Conservation (phyloP, 1,140 invertebrate genomes). For the Ceratoteleas bidentatus region DNA sequence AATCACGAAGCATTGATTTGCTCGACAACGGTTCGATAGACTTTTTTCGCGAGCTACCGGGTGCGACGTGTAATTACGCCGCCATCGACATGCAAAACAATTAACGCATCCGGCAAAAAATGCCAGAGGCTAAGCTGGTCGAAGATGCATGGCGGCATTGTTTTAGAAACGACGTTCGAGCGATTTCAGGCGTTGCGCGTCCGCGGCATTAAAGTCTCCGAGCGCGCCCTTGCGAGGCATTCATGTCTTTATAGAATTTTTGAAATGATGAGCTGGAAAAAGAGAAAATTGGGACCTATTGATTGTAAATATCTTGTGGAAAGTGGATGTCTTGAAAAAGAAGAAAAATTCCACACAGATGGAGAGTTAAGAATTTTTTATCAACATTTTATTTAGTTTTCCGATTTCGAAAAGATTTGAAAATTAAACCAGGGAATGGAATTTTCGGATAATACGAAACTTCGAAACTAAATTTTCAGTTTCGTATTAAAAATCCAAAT, state of each 20-base stretch:
- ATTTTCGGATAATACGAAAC: too few species aligned
- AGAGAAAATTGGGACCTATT: too few species aligned
- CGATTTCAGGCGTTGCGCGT: too few species aligned
- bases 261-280: not conserved
- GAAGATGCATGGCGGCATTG: conserved; percentile 49
- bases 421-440: too few species aligned
- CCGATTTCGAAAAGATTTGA: too few species aligned
- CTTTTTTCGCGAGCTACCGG: conserved; percentile 13
- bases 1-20: conserved; percentile 7
- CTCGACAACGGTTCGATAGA: not conserved
- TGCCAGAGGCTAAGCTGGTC: conserved; percentile 16
- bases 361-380: not conserved
- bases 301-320: too few species aligned
- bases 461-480: too few species aligned
- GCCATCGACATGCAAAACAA: conserved; percentile 43
- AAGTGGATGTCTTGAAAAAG: too few species aligned
- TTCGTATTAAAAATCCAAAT: too few species aligned
- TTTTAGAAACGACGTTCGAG: conserved; percentile 36
- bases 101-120: conserved; percentile 37
- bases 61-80: conserved; percentile 29
- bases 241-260: conserved; percentile 71
- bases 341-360: not conserved
- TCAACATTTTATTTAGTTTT: too few species aligned
- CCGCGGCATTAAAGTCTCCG: conserved; percentile 69
- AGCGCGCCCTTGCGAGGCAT: conserved; percentile 62